Percentiles rank a stretch among this genome's conserved stretches.
phyloP scores from a whole-genome alignment of 2,888 invertebrate genomes.

The Rhagonycha lutea region DNA sequence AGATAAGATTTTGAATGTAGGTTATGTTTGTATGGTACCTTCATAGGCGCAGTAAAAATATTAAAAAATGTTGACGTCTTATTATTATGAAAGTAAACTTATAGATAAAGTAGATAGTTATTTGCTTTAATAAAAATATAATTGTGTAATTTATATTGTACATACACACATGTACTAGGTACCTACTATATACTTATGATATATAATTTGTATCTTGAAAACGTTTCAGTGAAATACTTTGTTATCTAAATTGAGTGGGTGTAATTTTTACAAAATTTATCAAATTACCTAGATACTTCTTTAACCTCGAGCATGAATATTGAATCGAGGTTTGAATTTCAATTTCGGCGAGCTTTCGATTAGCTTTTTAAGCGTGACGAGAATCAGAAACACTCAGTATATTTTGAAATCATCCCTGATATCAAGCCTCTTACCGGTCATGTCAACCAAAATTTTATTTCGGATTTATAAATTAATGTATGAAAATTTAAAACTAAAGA shows the following conservation, averaged over 20 bases:
- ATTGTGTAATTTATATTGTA: neutral
- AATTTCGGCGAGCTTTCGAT: neutral
- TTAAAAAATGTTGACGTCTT: neutral
- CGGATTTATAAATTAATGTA: no score
- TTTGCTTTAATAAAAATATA: neutral
- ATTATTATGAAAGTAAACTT: neutral
- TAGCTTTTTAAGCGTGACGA: neutral
- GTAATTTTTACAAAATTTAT: neutral
- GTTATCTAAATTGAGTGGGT: neutral
- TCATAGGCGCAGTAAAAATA: neutral
- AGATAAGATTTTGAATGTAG: conserved; percentile 1
- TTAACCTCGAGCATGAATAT: neutral
- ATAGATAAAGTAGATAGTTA: neutral
- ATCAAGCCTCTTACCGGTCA: no score
- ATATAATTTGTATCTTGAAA: neutral
- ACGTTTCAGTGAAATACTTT: neutral
- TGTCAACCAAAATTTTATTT: no score
- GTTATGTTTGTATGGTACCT: conserved; percentile 1
- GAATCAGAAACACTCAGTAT: neutral
- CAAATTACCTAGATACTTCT: neutral
- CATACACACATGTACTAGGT: neutral
- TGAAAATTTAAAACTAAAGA: no score
- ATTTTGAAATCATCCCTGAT: no score
- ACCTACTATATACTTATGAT: neutral
- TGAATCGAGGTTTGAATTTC: neutral